Evolutionary conservation across 92 coral and sea anemone genomes (phyloP).

Genomic region (Porites cylindrica): DNA sequence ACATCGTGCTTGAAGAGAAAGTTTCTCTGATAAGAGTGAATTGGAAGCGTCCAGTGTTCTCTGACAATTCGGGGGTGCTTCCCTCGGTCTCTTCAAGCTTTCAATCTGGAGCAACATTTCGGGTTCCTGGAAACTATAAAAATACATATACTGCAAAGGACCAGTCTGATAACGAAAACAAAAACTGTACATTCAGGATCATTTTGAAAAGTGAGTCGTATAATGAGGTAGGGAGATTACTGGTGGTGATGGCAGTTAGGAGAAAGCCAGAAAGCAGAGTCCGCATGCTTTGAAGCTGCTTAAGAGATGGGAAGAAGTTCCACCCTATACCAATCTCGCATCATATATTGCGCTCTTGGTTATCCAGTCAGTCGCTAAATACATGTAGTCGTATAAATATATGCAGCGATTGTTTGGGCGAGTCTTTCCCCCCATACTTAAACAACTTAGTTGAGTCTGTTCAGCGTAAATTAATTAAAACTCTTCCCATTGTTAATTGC

Average conservation of each 20-base stretch:
- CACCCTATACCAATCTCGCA: too few relatives aligned
- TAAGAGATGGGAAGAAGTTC: too few relatives aligned
- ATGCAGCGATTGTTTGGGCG: too few relatives aligned
- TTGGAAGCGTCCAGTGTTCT: constrained; percentile 74
- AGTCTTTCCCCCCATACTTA: too few relatives aligned
- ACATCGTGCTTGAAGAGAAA: constrained; percentile 39
- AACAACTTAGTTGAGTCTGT: too few relatives aligned
- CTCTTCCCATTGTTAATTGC: too few relatives aligned
- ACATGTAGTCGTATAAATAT: too few relatives aligned
- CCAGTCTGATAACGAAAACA: not conserved
- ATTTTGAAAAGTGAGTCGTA: constrained; percentile 55
- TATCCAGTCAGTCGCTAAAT: too few relatives aligned
- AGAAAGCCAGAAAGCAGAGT: too few relatives aligned
- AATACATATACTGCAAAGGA: not conserved
- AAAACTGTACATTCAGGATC: constrained; percentile 63
- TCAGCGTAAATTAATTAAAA: too few relatives aligned
- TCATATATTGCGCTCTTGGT: too few relatives aligned
- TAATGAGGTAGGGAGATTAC: not conserved
- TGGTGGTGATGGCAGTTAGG: not conserved
- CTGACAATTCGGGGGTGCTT: constrained; percentile 78
- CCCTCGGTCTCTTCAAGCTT: constrained; percentile 46
- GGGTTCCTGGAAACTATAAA: constrained; percentile 51
- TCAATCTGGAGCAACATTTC: constrained; percentile 39
- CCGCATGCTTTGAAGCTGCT: too few relatives aligned
- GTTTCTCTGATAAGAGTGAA: constrained; percentile 15